Percentiles rank a stretch among this genome's conserved stretches.
Evolutionary conservation across 2,888 invertebrate genomes (phyloP).

Genomic region (Sinelater perroti): DNA sequence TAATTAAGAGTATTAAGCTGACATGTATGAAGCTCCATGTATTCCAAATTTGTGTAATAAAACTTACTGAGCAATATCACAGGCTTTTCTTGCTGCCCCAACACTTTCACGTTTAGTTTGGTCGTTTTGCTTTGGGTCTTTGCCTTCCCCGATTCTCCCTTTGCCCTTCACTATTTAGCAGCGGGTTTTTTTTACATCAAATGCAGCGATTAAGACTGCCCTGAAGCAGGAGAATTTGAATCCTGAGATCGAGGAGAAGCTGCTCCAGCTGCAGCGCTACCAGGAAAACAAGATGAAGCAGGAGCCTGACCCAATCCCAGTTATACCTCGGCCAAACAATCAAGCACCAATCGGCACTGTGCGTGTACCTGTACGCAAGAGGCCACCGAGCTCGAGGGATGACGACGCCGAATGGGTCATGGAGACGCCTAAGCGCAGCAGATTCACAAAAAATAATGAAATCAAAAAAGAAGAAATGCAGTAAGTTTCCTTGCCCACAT

Average conservation of each 20-base stretch:
- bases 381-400: constrained; percentile 53
- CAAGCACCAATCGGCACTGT: constrained; percentile 49
- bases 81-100: constrained; percentile 50
- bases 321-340: constrained; percentile 35
- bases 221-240: constrained; percentile 89
- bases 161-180: constrained; percentile 21
- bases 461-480: constrained; percentile 53
- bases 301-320: constrained; percentile 58
- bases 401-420: constrained; percentile 61
- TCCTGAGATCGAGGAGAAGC: constrained; percentile 92
- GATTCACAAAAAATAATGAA: constrained; percentile 50
- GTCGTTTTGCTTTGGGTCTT: constrained; percentile 58
- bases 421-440: constrained; percentile 60
- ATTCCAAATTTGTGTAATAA: constrained; percentile 45
- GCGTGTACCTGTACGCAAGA: constrained; percentile 49
- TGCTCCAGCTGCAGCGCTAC: constrained; percentile 85
- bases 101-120: constrained; percentile 46
- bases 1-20: constrained; percentile 28
- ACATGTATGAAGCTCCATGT: constrained; percentile 37
- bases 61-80: constrained; percentile 36
- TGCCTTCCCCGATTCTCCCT: constrained; percentile 42
- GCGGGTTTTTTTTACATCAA: too few species aligned
- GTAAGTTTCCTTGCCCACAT: constrained; percentile 47
- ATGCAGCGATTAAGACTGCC: constrained; percentile 89
- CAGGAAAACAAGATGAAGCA: constrained; percentile 82